Conservation (phyloP, 2,797 vertebrate species). For the Thaleichthys pacificus region DNA sequence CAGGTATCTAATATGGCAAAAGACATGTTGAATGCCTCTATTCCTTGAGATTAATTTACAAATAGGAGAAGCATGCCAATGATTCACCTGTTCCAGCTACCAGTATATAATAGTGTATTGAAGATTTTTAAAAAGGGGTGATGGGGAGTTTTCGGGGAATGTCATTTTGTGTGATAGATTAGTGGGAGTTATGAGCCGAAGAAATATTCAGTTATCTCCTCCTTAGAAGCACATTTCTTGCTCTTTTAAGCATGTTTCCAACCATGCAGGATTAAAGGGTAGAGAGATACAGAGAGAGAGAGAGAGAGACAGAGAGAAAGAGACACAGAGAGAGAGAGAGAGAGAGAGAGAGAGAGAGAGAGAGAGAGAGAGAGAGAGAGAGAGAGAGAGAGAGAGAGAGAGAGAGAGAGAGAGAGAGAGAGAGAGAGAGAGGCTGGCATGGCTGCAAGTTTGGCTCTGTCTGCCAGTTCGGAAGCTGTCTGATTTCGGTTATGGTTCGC, state of each 20-base stretch:
- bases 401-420: neutral
- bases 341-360: constrained; percentile 34
- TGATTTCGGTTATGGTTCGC: neutral
- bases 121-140: too few relatives aligned
- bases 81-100: too few relatives aligned
- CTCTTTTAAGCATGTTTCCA: constrained; percentile 51
- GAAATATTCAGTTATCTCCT: constrained; percentile 21
- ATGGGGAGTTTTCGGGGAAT: too few relatives aligned
- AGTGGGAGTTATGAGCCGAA: neutral
- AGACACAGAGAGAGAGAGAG: constrained; percentile 53
- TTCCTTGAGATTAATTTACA: too few relatives aligned
- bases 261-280: constrained; percentile 58
- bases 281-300: constrained; percentile 55
- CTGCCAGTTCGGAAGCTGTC: constrained; percentile 2
- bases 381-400: constrained; percentile 48
- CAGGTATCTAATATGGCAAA: too few relatives aligned
- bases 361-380: constrained; percentile 51
- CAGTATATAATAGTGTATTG: too few relatives aligned
- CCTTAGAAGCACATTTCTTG: constrained; percentile 36
- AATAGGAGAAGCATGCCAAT: too few relatives aligned
- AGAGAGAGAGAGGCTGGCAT: constrained; percentile 46
- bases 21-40: too few relatives aligned
- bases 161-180: constrained; percentile 48
- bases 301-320: constrained; percentile 41
- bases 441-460: constrained; percentile 54